A percentile compares a stretch with the other conserved stretches of the same genome.
Conservation (phyloP, 2,113 vertebrate species). For the Myrmophylax atrothorax region DNA sequence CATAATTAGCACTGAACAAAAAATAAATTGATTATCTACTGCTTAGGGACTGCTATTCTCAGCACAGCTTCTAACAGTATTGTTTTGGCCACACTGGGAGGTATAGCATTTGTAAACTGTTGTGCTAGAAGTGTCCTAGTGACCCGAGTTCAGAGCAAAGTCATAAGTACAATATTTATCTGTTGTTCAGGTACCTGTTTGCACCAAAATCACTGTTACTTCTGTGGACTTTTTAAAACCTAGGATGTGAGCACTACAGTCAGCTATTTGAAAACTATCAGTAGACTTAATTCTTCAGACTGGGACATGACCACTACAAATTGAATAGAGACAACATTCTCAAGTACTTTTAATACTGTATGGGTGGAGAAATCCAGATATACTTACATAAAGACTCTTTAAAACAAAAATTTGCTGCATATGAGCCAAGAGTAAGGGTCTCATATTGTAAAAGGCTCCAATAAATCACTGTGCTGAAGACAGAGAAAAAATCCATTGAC, state of each 20-base stretch:
- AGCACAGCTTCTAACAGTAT: background rate
- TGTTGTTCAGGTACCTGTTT: background rate
- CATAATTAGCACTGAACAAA: background rate
- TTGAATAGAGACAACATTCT: background rate
- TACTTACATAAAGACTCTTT: background rate
- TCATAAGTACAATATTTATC: fast-evolving
- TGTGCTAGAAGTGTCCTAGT: background rate
- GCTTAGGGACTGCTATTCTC: background rate
- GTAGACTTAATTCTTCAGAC: background rate
- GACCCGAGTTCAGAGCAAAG: background rate
- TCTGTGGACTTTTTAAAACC: background rate
- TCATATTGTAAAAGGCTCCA: background rate
- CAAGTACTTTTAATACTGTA: background rate
- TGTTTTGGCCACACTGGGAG: background rate
- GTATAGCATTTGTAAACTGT: background rate
- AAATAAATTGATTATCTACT: background rate
- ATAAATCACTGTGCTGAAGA: background rate
- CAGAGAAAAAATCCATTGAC: background rate
- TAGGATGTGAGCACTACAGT: background rate
- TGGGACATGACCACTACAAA: background rate
- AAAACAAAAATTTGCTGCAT: background rate
- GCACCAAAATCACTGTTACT: background rate
- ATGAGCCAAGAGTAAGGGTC: background rate
- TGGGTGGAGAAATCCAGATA: background rate
- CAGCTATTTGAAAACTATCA: background rate